phyloP scores from a whole-genome alignment of 1,140 invertebrate genomes.

The Cataglyphis hispanica region DNA sequence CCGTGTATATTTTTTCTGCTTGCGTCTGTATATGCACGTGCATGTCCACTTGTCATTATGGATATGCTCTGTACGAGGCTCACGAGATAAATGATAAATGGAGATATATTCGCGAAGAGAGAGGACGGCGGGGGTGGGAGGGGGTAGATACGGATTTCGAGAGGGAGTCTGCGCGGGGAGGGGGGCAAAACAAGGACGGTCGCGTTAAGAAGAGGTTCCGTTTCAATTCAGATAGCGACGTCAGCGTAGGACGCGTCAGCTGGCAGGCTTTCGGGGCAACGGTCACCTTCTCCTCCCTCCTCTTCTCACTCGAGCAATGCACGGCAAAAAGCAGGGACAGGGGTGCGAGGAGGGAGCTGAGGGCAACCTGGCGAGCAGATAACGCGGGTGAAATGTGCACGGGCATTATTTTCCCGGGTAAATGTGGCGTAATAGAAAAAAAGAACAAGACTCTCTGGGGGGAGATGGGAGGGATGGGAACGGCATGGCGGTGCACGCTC shows the following conservation, averaged over 20 bases:
- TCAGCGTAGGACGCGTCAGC: slow-evolving; percentile 46
- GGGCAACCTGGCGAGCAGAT: slow-evolving; percentile 62
- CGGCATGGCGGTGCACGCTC: slow-evolving; percentile 29
- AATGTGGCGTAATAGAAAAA: slow-evolving; percentile 75
- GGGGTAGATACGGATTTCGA: neutral
- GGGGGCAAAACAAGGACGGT: slow-evolving; percentile 11
- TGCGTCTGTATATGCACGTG: neutral
- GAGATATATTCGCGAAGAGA: slow-evolving; percentile 49
- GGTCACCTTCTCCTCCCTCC: neutral
- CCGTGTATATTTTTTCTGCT: neutral
- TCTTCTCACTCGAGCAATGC: neutral
- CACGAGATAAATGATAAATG: slow-evolving; percentile 63
- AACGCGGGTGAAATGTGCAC: slow-evolving; percentile 73
- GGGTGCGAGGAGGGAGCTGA: neutral
- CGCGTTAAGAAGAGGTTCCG: slow-evolving; percentile 56
- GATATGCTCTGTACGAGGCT: slow-evolving; percentile 1
- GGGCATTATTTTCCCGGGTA: slow-evolving; percentile 72
- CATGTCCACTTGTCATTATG: slow-evolving; percentile 17
- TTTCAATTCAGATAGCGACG: slow-evolving; percentile 66
- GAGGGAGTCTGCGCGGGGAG: neutral
- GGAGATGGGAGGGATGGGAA: neutral
- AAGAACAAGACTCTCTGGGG: neutral
- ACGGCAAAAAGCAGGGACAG: slow-evolving; percentile 22
- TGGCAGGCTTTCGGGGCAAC: slow-evolving; percentile 46
- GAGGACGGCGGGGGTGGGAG: too few relatives aligned